These are phyloP conservation scores for Tetheella fluctuosa DNA, from an alignment of 2,888 invertebrate species.

Conservation along the genomic window DNA sequence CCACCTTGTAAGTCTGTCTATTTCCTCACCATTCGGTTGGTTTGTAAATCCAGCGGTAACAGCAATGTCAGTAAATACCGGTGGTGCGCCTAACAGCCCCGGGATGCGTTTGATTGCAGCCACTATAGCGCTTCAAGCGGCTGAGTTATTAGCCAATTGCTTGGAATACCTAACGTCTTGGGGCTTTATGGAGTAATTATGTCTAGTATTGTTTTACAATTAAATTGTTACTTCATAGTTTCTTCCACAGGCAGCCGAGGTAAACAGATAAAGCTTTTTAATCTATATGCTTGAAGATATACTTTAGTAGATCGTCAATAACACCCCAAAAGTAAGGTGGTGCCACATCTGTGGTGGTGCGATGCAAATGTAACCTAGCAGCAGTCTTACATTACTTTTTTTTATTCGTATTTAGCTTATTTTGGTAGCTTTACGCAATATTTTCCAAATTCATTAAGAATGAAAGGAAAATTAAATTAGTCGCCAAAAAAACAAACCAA, in stretches of 20 bases:
- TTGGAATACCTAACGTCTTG: conserved; percentile 31
- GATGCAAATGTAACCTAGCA: no score
- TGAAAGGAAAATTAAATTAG: neutral
- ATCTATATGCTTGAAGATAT: no score
- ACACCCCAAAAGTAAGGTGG: no score
- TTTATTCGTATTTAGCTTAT: no score
- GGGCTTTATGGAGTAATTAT: conserved; percentile 24
- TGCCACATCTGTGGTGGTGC: no score
- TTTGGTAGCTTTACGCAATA: neutral
- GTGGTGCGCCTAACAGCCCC: conserved; percentile 21
- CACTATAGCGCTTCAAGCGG: conserved; percentile 21
- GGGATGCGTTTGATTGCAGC: conserved; percentile 49
- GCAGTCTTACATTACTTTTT: no score
- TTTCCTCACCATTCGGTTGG: neutral
- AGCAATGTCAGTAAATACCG: conserved; percentile 21
- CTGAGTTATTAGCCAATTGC: conserved; percentile 30
- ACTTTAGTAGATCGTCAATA: no score
- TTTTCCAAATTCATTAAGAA: neutral
- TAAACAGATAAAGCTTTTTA: no score
- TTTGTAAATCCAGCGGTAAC: conserved; percentile 8
- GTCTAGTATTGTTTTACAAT: conserved; percentile 8
- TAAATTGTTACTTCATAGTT: neutral
- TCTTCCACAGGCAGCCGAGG: no score
- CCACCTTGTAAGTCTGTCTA: neutral
- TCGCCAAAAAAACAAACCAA: conserved; percentile 4